Evolutionary conservation across 2,113 vertebrate genomes (phyloP).

Genomic region (Podarcis cretensis): DNA sequence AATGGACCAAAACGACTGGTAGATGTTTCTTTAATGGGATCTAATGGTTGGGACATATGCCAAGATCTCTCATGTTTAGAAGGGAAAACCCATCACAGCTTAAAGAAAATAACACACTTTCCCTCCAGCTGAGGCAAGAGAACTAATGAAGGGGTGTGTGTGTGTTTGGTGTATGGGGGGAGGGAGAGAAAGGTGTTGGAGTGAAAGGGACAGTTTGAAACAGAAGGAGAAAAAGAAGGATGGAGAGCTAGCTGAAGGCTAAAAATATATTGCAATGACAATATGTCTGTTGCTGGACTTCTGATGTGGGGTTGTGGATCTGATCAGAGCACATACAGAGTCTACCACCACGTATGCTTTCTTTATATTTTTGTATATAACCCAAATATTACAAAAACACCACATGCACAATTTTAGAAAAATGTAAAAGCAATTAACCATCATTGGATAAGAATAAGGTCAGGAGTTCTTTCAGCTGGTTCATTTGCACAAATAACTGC

Average conservation of each 20-base stretch:
- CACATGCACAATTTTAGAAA: neutral
- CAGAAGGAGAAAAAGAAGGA: neutral
- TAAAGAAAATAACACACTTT: neutral
- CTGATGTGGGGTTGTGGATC: neutral
- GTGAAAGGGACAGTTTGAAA: neutral
- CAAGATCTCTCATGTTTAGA: neutral
- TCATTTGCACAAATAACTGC: neutral
- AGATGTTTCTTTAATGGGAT: neutral
- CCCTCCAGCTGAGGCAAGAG: neutral
- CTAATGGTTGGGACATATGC: neutral
- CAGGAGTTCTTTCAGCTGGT: neutral
- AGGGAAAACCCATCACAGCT: neutral
- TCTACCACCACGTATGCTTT: neutral
- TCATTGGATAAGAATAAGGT: neutral
- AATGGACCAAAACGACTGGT: neutral
- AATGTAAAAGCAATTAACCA: neutral
- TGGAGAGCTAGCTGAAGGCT: too few relatives aligned
- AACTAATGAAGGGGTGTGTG: neutral
- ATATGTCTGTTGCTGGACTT: neutral
- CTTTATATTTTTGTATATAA: neutral
- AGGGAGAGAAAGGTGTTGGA: neutral
- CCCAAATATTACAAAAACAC: neutral
- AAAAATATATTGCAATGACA: too few relatives aligned
- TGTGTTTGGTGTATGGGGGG: neutral
- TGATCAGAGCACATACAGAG: neutral